Base-by-base conservation (phyloP, 2,797 vertebrate species). In the Sphenodon punctatus region DNA sequence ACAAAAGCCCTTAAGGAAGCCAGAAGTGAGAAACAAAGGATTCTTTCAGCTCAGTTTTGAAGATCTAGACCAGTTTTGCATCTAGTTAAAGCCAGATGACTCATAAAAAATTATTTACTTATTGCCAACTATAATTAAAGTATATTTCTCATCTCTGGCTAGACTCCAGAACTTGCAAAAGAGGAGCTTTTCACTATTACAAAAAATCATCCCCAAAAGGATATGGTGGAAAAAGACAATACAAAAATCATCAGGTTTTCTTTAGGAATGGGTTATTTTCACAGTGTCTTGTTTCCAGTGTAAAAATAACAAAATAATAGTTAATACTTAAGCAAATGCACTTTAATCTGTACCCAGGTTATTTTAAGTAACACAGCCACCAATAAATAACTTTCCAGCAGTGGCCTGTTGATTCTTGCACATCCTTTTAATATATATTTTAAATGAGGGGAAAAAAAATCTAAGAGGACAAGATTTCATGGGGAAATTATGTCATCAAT, bases 291-390 rank as follows among this genome's bases (percentile, higher is more conserved):
- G 4, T 27, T 82, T 10, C 32, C 20, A 65, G 14, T 48, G 10
- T 64, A 8, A 77, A 74, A 58, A 7, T 53, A 13, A 3, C 2
- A 1, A 39, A 4, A 25, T 8, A 25, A 34, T 0, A 3, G 1
- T 3, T 7, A 78, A 2, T 8, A 1, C 34, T 42, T 17, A 51
- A 53, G 15, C 19, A 66, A 25, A 38, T 68, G 55, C 63, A 78
- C n/a, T 41, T 2, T 1, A 3, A 81, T 27, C 59, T 61, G 20
- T 4, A 49, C 3, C 1, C 3, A 8, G 60, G 51, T 1, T 27
- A 27, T 45, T 75, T 60, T 2, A 43, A 39, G 14, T 55, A 9
- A 58, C 20, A 69, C 56, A n/a, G 34, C 10, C 59, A 45, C 25
- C n/a, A 36, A 25, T 45, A n/a, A 46, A 38, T 59, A 59, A 36